Evolutionary conservation across 2,888 invertebrate genomes (phyloP).

Genomic region (Drosophila kokeensis): DNA sequence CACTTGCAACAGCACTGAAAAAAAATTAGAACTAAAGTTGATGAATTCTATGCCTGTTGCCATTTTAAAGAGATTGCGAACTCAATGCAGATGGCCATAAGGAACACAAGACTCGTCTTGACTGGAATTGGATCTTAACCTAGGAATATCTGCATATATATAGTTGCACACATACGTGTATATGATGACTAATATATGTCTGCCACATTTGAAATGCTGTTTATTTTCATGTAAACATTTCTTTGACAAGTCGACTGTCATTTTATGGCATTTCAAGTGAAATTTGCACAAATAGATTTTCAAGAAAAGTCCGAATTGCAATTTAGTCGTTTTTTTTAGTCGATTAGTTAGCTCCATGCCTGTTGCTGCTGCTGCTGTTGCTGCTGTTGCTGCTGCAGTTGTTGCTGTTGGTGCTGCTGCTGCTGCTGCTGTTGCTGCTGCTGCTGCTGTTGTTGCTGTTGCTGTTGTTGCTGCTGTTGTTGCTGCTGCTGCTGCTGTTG

Average conservation of each 20-base stretch:
- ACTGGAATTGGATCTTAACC: background rate
- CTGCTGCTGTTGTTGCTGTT: background rate
- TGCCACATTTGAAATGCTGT: background rate
- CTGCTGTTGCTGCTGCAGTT: background rate
- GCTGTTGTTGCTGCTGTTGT: constrained; percentile 1
- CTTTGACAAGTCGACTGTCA: background rate
- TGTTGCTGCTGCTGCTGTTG: background rate
- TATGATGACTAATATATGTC: background rate
- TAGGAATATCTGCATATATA: background rate
- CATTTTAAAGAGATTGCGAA: background rate
- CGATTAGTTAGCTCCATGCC: constrained; percentile 22
- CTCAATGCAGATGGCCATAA: background rate
- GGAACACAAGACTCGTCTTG: background rate
- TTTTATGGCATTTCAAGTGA: background rate
- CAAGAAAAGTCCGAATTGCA: constrained; percentile 14
- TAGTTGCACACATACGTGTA: background rate
- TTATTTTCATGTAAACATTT: background rate
- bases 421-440: constrained; percentile 1
- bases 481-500: background rate
- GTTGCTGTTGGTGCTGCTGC: constrained; percentile 3
- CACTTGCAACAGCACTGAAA: background rate
- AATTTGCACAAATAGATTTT: background rate
- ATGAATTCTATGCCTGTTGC: background rate
- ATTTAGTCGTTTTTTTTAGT: constrained; percentile 27
- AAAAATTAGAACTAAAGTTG: too few species aligned